These are phyloP conservation scores for Hofmannophila pseudospretella DNA, from an alignment of 2,888 invertebrate species.

Conservation along the genomic window DNA sequence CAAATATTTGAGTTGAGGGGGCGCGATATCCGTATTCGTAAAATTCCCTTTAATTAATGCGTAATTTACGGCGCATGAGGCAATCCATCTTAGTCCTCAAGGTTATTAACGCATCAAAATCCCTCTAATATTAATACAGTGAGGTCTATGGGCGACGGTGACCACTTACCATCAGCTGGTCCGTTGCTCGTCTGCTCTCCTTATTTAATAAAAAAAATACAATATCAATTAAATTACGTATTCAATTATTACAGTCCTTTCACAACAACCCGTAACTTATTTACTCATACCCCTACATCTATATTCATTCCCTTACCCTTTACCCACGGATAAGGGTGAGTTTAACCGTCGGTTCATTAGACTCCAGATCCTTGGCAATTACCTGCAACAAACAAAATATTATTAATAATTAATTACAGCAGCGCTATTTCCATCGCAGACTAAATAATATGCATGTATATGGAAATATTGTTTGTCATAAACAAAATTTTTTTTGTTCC, in stretches of 20 bases:
- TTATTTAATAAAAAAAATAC: too few species aligned
- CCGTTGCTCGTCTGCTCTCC: too few species aligned
- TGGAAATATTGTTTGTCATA: too few species aligned
- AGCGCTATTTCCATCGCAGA: too few species aligned
- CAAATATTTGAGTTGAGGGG: not conserved
- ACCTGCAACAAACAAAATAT: constrained; percentile 22
- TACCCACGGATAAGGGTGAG: not conserved
- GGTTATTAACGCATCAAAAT: too few species aligned
- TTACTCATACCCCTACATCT: not conserved
- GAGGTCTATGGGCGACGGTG: too few species aligned
- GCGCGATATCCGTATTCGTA: constrained; percentile 1
- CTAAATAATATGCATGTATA: too few species aligned
- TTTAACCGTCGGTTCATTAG: not conserved
- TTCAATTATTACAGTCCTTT: not conserved
- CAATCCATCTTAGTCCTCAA: too few species aligned
- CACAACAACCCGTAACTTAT: not conserved
- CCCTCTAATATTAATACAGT: too few species aligned
- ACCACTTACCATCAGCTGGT: too few species aligned
- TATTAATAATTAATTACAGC: constrained; percentile 14
- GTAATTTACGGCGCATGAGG: too few species aligned
- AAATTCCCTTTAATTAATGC: constrained; percentile 10
- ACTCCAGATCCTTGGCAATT: constrained; percentile 12
- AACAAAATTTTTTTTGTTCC: too few species aligned
- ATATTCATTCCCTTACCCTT: not conserved
- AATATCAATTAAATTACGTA: not conserved